Base-by-base conservation (phyloP, 2,113 vertebrate genomes). In the Peucedramus taeniatus region DNA sequence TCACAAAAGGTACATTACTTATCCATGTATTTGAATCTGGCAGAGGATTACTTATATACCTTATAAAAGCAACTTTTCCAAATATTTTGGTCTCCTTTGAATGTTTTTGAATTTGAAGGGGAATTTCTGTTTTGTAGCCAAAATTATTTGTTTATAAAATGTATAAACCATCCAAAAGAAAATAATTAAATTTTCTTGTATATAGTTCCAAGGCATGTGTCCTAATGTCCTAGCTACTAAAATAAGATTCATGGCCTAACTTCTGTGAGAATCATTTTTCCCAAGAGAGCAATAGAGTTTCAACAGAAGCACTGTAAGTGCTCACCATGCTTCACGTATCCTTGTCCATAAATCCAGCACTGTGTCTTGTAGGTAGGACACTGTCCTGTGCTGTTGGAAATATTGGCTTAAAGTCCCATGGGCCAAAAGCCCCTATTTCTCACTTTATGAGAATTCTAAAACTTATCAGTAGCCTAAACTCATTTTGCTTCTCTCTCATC, bases 191-290 rank as follows among this genome's bases (percentile, higher is more conserved):
- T 26, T 35, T 26, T 35, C 9, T 61, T 80, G 28, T 19, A 26
- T 33, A 19, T 3, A 35, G 40, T 51, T 94, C 31, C 0, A 3
- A 66, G 31, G 13, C 0, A 1, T 23, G 15, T 53, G 16, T 31
- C 45, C 33, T 54, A 60, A 51, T 57, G 19, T 30, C 47, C 33
- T 54, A 56, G 51, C 37, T 54, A 70, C 20, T 65, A 57, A 75
- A 85, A 50, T 26, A 77, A 72, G 39, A 63, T 59, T 42, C 21
- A 70, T 83, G 24, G 4, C 18, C 13, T 49, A 70, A 72, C 9
- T 72, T 71, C 63, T 50, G 9, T 53, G 22, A 63, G 20, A 59
- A 51, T 47, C 0, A 14, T 77, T 87, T 84, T 84, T 57, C 66
- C 22, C 1, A 0, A 33, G 39, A 89, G 17, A 83, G 2, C 10